Evolutionary conservation across 2,888 invertebrate genomes (phyloP), one percentile per base, ranked within the genome.

Genomic region (Tuta absoluta): DNA sequence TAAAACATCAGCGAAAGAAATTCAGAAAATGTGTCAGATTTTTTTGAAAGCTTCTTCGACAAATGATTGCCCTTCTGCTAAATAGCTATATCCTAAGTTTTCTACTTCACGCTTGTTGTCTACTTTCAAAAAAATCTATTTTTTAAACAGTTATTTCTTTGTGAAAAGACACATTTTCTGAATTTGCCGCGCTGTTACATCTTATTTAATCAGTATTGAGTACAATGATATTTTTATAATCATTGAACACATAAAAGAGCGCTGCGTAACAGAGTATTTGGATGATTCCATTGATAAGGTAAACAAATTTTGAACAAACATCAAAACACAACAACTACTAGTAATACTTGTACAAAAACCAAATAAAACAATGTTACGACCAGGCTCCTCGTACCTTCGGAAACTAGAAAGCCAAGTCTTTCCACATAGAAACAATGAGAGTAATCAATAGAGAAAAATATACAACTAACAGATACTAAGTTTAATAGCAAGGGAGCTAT

Each of bases 141-240:
- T 90, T 91, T 91, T 86, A 51, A 53, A 1, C 24, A 92, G 92
- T 93, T 94, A 95, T 95, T 91, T 91, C 91, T 91, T 89, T 91
- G 91, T 91, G 91, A 91, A 91, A 91, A 91, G 91, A 91, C 95
- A 96, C 95, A 96, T 96, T 96, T 96, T 95, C 95, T 95, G 95
- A 95, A 94, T 88, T 77, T 76, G 77, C 84, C 78, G 81, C 84
- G 81, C 81, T 80, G 77, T 74, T 75, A 75, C 71, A 74, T 76
- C 74, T 74, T 73, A 72, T 69, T 75, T 74, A 5, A 56, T 17
- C n/a, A 24, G 28, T 33, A 33, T 10, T 56, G 10, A 56, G n/a
- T 17, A 24, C n/a, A 56, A 56, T 56, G 56, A 56, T 28, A 56
- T 33, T 28, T 33, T 56, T 45, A 33, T 28, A 33, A 24, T 33